Conservation (phyloP, 2,888 invertebrate species). For the Himalopsyche japonica region DNA sequence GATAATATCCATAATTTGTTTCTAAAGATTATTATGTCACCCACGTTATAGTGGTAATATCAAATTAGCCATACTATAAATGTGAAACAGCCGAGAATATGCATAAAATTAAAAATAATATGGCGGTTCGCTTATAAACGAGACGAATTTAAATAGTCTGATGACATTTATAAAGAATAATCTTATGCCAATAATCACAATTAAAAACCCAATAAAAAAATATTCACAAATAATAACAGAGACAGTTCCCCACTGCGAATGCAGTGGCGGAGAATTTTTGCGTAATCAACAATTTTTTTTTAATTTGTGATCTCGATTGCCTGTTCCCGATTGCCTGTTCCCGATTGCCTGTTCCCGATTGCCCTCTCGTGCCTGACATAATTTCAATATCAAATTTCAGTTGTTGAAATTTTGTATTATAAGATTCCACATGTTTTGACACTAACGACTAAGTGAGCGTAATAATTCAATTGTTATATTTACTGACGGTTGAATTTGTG, state of each 20-base stretch:
- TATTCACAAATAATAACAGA: background rate
- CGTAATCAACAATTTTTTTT: too few relatives aligned
- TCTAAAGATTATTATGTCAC: background rate
- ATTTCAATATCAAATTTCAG: too few relatives aligned
- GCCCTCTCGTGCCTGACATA: too few relatives aligned
- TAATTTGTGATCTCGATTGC: too few relatives aligned
- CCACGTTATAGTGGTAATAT: background rate
- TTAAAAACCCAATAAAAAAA: background rate
- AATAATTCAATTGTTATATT: too few relatives aligned
- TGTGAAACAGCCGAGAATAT: background rate
- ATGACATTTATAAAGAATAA: background rate
- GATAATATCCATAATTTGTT: background rate
- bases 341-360: too few relatives aligned
- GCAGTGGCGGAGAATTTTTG: background rate
- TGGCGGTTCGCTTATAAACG: background rate
- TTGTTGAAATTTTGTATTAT: too few relatives aligned
- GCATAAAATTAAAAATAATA: background rate
- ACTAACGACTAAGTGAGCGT: too few relatives aligned
- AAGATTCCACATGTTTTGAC: too few relatives aligned
- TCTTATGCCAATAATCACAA: background rate
- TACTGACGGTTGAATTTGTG: too few relatives aligned
- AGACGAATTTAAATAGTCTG: background rate
- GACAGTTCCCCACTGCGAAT: background rate
- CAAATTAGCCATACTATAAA: background rate
- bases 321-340: too few relatives aligned